Evolutionary conservation across 2,888 invertebrate genomes (phyloP).

Genomic region (Xestoiulus laeticollis): DNA sequence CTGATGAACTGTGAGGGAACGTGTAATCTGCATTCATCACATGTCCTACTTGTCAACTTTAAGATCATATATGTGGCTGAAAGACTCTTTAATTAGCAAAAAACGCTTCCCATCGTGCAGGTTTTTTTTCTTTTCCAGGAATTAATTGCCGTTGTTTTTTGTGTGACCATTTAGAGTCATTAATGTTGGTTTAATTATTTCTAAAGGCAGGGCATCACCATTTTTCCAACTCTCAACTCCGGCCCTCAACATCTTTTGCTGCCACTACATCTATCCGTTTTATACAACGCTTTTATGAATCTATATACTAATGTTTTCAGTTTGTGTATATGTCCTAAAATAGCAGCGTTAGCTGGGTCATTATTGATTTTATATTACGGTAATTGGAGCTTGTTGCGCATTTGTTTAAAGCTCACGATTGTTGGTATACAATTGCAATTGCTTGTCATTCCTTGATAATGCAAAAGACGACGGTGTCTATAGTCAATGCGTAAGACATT

Average conservation of each 20-base stretch:
- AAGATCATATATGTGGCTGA: background rate
- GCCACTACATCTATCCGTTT: background rate
- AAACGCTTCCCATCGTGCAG: background rate
- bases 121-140: background rate
- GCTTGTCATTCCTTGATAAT: background rate
- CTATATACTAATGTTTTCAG: background rate
- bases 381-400: background rate
- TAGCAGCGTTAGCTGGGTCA: background rate
- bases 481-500: background rate
- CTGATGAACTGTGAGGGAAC: slow-evolving; percentile 30
- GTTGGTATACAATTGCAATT: background rate
- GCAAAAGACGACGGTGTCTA: background rate
- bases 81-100: slow-evolving; percentile 36
- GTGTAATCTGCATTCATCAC: slow-evolving; percentile 39
- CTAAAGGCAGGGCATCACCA: background rate
- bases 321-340: background rate
- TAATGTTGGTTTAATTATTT: slow-evolving; percentile 34
- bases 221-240: background rate
- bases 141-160: slow-evolving; percentile 38
- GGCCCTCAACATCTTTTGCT: background rate
- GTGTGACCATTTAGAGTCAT: background rate
- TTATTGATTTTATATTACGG: slow-evolving; percentile 23
- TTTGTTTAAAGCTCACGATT: slow-evolving; percentile 11
- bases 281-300: background rate
- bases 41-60: slow-evolving; percentile 28